Evolutionary conservation across 2,113 vertebrate genomes (phyloP), one percentile per base, ranked within the genome.

Genomic region (Notothenia coriiceps): DNA sequence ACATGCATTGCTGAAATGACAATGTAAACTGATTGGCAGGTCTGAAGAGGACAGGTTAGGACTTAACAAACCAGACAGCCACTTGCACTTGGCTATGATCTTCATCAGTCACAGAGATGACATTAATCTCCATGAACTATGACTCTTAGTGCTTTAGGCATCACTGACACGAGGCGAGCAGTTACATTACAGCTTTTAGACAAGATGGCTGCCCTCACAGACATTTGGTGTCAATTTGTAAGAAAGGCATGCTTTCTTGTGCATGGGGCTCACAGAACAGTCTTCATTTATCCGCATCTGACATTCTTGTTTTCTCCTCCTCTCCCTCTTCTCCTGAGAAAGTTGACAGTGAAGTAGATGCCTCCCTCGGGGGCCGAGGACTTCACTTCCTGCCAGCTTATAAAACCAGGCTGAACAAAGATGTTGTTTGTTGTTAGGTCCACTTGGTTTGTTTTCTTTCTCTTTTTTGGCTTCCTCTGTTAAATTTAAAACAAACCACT

Each of bases 201-300:
- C 74, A 76, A 71, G 55, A 77, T 35, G 56, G 49, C 78, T 83
- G 60, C 74, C 70, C 51, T 87, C 54, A 66, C 62, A 81, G 84
- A 75, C 50, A 13, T 81, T 71, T 71, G n/a, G 40, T 87, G 67
- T 76, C 73, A 73, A 50, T 90, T 82, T 74, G 57, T 68, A 46
- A 82, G 79, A 82, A 79, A 81, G 75, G 80, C 87, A 91, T 86
- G 76, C 74, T 86, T 83, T 84, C 69, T 90, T 43, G 55, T 85
- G 88, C 81, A 89, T 77, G 73, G 56, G 63, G 47, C 73, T 83
- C 70, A 83, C 74, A 85, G 76, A 86, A 85, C 81, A 81, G 61
- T 67, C 74, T 81, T 80, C 87, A 75, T 86, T 83, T 82, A 83
- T 85, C 79, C 44, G 43, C 72, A 64, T 80, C 76, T 62, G 80